These are phyloP conservation scores for Odontamblyopus lacepedii DNA, from an alignment of 2,797 vertebrate genomes.

Conservation along the genomic window DNA sequence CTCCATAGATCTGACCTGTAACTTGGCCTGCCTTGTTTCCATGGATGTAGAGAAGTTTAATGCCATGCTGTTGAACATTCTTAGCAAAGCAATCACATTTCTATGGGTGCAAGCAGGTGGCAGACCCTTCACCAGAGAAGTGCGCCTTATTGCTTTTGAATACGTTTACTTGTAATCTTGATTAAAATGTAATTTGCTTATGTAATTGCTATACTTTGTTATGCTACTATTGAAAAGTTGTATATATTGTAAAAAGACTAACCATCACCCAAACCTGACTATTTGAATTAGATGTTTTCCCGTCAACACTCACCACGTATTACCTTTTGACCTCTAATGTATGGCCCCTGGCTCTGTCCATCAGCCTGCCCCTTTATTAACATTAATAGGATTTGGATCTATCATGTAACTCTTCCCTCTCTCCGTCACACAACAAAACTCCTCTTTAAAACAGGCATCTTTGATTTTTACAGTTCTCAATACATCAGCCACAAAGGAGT, in stretches of 20 bases:
- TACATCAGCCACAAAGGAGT: not conserved
- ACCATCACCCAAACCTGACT: not conserved
- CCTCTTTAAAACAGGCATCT: constrained; percentile 35
- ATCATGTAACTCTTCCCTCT: constrained; percentile 66
- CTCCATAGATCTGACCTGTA: not conserved
- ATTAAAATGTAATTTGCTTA: not conserved
- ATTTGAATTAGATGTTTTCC: not conserved
- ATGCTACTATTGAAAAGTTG: no score
- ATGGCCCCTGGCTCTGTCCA: not conserved
- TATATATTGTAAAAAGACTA: no score
- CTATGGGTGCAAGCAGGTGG: not conserved
- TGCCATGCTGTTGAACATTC: not conserved
- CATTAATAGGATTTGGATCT: constrained; percentile 73
- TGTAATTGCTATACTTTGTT: not conserved
- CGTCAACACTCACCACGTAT: not conserved
- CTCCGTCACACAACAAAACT: constrained; percentile 56
- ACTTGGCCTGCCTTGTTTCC: not conserved
- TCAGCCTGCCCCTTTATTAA: constrained; percentile 56
- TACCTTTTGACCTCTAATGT: not conserved
- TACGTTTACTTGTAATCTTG: not conserved
- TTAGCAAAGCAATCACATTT: not conserved
- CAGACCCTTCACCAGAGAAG: not conserved
- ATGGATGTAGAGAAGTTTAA: not conserved
- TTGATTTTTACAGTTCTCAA: constrained; percentile 28
- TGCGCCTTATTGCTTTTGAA: not conserved